Evolutionary conservation across 35 echinoderm and acorn worm genomes (phyloP), one percentile per base, ranked within the genome.

Genomic region (Strongylocentrotus purpuratus): DNA sequence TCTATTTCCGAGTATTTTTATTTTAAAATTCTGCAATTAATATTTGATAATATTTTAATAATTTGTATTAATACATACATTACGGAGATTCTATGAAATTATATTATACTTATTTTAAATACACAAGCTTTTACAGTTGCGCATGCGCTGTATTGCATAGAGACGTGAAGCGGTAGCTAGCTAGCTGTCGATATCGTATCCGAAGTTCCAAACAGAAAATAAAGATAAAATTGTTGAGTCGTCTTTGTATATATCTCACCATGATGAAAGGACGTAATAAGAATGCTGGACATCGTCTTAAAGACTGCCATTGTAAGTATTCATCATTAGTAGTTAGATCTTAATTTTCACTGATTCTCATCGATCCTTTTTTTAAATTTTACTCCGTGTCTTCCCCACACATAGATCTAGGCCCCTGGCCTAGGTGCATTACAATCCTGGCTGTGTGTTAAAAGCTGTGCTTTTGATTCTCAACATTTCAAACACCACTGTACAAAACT

Each of bases 221-320:
- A 12, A 6, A 55, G 50, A 55, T 10, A 55, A 50, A 50, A 13
- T 50, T 50, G 8, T 50, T 50, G 48, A 50, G 15, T 12, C 9
- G 50, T 10, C 28, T n/a, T n/a, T 78, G 25, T 55, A n/a, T 78
- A 78, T 4, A n/a, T 78, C 20, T 78, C 65, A 78, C 32, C 32
- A 89, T 89, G 85, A 86, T 86, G 87, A 89, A 89, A 46, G 32
- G 87, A 45, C 45, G 45, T 46, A 89, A 46, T 10, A 89, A 89
- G 20, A 89, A 45, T 89, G 87, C 45, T 46, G 87, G 0, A 45
- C 17, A 46, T 45, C 32, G 33, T 20, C 32, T 45, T 25, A 89
- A 89, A 89, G 87, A 89, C 32, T 89, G 32, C n/a, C 87, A 89
- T 28, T 41, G 87, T 89, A 89, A 89, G 87, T 89, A n/a, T 78